Conservation (phyloP, 2,888 invertebrate species). For the Lasius platythorax region DNA sequence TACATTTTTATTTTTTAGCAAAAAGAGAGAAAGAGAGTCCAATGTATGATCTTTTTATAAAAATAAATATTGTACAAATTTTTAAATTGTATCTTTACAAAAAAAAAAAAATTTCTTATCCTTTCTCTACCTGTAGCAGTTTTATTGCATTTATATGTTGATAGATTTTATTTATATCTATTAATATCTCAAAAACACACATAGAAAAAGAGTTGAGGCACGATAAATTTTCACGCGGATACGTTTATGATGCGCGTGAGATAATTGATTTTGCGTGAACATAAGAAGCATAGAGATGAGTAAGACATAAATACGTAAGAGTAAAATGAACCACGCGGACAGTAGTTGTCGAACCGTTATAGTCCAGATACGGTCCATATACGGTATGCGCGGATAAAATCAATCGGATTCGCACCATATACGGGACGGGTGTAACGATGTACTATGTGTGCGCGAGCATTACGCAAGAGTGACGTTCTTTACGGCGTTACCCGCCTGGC, state of each 20-base stretch:
- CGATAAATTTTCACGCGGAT: background rate
- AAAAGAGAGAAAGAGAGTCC: background rate
- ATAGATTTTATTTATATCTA: background rate
- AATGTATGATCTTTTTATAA: background rate
- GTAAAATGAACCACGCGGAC: constrained; percentile 21
- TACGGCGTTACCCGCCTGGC: constrained; percentile 16
- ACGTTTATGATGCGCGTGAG: background rate
- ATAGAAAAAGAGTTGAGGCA: background rate
- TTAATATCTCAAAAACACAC: background rate
- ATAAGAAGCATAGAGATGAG: background rate
- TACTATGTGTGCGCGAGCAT: constrained; percentile 29
- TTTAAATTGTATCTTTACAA: background rate
- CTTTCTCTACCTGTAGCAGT: background rate
- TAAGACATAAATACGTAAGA: constrained; percentile 11
- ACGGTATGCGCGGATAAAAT: constrained; percentile 54
- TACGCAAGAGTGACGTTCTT: constrained; percentile 59
- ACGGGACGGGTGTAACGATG: constrained; percentile 59
- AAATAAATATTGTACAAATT: background rate
- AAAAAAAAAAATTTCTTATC: background rate
- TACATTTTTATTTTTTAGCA: background rate
- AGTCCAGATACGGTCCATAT: constrained; percentile 51
- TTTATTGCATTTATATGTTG: background rate
- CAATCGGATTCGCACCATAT: constrained; percentile 65
- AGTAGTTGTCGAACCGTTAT: constrained; percentile 38
- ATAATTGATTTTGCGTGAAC: background rate